A percentile compares a stretch with the other conserved stretches of the same genome.
These are phyloP conservation scores for Dasypolia templi DNA, from an alignment of 2,888 invertebrate species.

Conservation along the genomic window DNA sequence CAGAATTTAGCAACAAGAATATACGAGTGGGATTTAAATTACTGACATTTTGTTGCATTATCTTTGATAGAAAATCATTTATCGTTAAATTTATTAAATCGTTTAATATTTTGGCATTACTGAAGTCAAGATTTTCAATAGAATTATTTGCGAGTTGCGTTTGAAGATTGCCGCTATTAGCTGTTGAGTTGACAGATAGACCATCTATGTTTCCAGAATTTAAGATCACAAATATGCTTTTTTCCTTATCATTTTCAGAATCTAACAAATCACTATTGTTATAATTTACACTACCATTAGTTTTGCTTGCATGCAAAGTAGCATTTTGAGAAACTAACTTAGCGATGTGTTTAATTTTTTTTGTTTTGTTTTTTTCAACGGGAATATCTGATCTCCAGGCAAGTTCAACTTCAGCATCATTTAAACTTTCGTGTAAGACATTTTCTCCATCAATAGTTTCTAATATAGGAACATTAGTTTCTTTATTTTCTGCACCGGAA, in stretches of 20 bases:
- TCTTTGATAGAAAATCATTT: conserved; percentile 7
- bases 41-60: background rate
- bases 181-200: background rate
- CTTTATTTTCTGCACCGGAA: too few relatives aligned
- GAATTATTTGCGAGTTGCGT: background rate
- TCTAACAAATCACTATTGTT: background rate
- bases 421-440: background rate
- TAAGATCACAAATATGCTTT: conserved; percentile 4
- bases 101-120: background rate
- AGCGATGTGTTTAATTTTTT: background rate
- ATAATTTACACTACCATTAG: background rate
- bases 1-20: conserved; percentile 28
- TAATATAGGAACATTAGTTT: background rate
- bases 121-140: background rate
- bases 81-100: conserved; percentile 4
- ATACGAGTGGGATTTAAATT: background rate
- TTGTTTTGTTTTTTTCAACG: background rate
- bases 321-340: background rate
- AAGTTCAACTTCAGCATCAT: background rate
- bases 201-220: conserved; percentile 20
- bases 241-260: background rate
- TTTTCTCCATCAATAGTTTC: background rate
- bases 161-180: background rate
- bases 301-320: background rate
- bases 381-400: conserved; percentile 12